phyloP scores from a whole-genome alignment of 2,888 invertebrate species.

The Drosophila formosana region DNA sequence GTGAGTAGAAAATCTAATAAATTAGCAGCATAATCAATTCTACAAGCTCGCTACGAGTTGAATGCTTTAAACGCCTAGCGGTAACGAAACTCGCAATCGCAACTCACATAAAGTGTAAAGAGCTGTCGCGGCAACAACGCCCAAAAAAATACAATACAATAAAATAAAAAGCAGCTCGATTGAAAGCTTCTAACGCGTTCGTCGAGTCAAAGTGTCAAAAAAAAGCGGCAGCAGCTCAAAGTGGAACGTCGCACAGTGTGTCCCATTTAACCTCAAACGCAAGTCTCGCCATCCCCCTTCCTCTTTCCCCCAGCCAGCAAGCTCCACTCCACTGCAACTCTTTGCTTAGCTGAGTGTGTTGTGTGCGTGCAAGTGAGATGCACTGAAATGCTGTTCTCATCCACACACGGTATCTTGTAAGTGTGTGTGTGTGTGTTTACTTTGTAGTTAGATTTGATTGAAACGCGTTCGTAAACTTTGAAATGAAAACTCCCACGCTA shows the following conservation, averaged over 20 bases:
- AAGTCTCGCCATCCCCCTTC: slow-evolving; percentile 1
- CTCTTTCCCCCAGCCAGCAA: background rate
- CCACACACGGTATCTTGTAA: slow-evolving; percentile 15
- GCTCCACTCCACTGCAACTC: slow-evolving; percentile 8
- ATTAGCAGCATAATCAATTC: slow-evolving; percentile 73
- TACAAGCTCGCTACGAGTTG: slow-evolving; percentile 32
- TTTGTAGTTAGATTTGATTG: slow-evolving; percentile 45
- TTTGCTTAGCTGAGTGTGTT: background rate
- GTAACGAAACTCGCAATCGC: background rate
- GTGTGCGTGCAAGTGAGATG: slow-evolving; percentile 8
- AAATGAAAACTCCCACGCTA: slow-evolving; percentile 60
- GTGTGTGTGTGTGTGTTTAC: slow-evolving; percentile 19
- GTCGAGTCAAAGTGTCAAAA: slow-evolving; percentile 55
- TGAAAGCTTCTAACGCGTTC: slow-evolving; percentile 29
- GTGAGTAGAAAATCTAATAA: slow-evolving; percentile 67
- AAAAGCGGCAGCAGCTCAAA: slow-evolving; percentile 42
- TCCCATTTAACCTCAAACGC: slow-evolving; percentile 66
- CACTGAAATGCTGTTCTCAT: slow-evolving; percentile 22
- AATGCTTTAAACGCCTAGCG: slow-evolving; percentile 33
- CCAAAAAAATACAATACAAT: slow-evolving; percentile 33
- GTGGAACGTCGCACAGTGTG: slow-evolving; percentile 63
- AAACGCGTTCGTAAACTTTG: slow-evolving; percentile 39
- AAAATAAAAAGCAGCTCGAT: slow-evolving; percentile 20
- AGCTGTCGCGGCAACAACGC: slow-evolving; percentile 42
- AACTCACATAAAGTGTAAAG: slow-evolving; percentile 28